Percentiles rank a stretch among this genome's conserved stretches.
These are phyloP conservation scores for Eriosoma lanigerum DNA, from an alignment of 1,140 invertebrate species.

Conservation along the genomic window DNA sequence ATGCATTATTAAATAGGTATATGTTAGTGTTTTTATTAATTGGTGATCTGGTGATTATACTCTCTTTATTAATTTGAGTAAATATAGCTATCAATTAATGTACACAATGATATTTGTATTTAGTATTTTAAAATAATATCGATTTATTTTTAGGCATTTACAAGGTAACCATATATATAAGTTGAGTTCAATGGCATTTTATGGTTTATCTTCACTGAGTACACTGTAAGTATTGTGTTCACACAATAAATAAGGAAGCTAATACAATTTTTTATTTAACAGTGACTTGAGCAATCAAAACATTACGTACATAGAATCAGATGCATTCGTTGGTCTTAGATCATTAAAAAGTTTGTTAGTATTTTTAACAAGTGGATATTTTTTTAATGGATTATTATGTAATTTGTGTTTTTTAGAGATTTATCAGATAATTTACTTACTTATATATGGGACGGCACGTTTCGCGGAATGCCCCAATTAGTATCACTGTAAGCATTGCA, in stretches of 20 bases:
- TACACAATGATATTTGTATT: no score
- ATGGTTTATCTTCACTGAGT: slow-evolving; percentile 57
- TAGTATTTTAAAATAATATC: no score
- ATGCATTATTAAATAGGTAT: no score
- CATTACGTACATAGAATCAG: slow-evolving; percentile 55
- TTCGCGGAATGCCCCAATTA: slow-evolving; percentile 58
- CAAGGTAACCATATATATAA: slow-evolving; percentile 56
- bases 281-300: slow-evolving; percentile 56
- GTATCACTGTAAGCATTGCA: slow-evolving; percentile 56
- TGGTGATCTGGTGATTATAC: no score
- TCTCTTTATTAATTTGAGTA: no score
- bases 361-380: slow-evolving; percentile 13
- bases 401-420: slow-evolving; percentile 56
- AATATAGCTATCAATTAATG: no score
- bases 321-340: slow-evolving; percentile 56
- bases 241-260: neutral
- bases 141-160: slow-evolving; percentile 56
- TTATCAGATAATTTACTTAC: slow-evolving; percentile 59
- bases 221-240: slow-evolving; percentile 55
- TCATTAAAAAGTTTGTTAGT: slow-evolving; percentile 40
- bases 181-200: slow-evolving; percentile 56
- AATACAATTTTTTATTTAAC: slow-evolving; percentile 14
- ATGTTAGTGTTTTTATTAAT: no score
- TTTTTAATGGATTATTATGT: neutral
- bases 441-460: slow-evolving; percentile 58